Base-by-base conservation (phyloP, 2,113 vertebrate species). In the Ornithorhynchus anatinus region DNA sequence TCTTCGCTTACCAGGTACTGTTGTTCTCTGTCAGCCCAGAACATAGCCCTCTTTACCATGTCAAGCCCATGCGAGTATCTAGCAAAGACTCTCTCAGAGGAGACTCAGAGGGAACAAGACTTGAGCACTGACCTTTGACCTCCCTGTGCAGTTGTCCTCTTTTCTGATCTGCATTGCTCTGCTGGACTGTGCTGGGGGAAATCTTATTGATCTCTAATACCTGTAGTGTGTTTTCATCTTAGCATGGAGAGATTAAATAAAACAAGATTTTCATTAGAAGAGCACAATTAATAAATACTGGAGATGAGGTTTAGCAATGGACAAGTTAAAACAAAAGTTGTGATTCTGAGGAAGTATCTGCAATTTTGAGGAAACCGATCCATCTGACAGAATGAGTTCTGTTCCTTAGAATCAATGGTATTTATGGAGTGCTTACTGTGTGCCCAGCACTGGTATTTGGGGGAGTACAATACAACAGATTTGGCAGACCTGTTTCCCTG, bases 151-250 rank as follows among this genome's bases (percentile, higher is more conserved):
- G 73, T 19, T 0, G 2, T 2, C 58, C 82, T 76, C 63, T 54
- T 53, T 63, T 2, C 0, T 8, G 32, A 15, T 57, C 71, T 1
- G 54, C 0, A 0, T 76, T 80, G 72, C 61, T 73, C 57, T 83
- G 88, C 72, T 85, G 83, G 16, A 43, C 2, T 20, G 77, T 69
- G 22, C 88, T 87, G 25, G 81, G 79, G 40, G 88, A 71, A 29
- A 29, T 20, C 0, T 58, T 59, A 64, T 50, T 63, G 77, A 81
- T 86, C 51, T 82, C 83, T 0, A 85, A 75, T 59, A 78, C 52
- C 10, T 81, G 84, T 5, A 50, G 37, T 2, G 13, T 47, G 66
- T 38, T 76, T 39, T 85, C 82, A 3, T 85, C 89, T 90, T 19
- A 33, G 5, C 4, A 19, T 50, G 0, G 50, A 56, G 35, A 75